Base-by-base conservation (phyloP, 2,797 vertebrate species). In the Aplochiton taeniatus region DNA sequence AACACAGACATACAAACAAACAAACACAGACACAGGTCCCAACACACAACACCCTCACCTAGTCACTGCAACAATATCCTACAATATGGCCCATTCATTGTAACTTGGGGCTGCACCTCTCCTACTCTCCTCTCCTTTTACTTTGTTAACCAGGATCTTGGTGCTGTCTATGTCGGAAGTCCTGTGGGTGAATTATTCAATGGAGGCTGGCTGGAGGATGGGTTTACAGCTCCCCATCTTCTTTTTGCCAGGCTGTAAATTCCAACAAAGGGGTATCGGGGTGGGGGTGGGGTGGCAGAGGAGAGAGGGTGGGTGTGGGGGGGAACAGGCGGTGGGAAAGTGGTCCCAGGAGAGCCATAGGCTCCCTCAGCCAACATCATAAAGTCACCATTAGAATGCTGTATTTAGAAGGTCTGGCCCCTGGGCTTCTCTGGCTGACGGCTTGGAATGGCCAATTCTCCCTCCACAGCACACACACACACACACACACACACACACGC, bases 361-460 rank as follows among this genome's bases (percentile, higher is more conserved):
- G 91, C 93, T 94, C 93, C 92, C 94, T 91, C 88, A 90, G 91
- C 91, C 94, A 93, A 95, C 92, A 95, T 95, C 96, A 97, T 97
- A 96, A 96, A 96, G 93, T 92, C 88, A 92, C 93, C 92, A 95
- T 97, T 96, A 97, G 91, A 93, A 78, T 90, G 91, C 92, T 93
- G 92, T 94, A 93, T 94, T 94, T 93, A 92, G 91, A 91, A 92
- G 92, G 91, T 88, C 88, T 91, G 94, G 89, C 91, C 90, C 84
- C 84, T 89, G 74, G 73, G 72, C 60, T 80, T 85, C 87, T 88
- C 86, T 81, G 80, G 90, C 91, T 82, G 74, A 83, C 87, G 77
- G 79, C 68, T 77, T 71, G 76, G 14, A 63, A 44, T 31, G 31
- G 31, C 31, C 2, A 31, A 31, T 31, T 31, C 31, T 31, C 31